Base-by-base conservation (phyloP, 30 jellyfish, hydroid and myxozoan species). In the Aurelia aurita complex sp. Pacific region DNA sequence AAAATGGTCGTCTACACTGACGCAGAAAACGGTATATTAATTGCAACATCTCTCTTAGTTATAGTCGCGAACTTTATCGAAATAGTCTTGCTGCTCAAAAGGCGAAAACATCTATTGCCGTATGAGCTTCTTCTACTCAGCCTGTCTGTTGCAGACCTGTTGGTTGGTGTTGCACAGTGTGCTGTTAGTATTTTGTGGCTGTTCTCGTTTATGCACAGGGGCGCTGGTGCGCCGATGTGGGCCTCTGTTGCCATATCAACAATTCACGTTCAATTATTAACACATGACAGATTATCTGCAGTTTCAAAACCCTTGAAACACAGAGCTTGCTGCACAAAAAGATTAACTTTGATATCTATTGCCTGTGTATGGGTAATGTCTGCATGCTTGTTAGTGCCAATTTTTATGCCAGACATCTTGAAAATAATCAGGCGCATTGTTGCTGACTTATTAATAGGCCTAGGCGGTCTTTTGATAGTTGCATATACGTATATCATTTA, bases 71-170 rank as follows among this genome's bases (percentile, higher is more conserved):
- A 82, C 73, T 3, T 16, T 0, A 32, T 76, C 36, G 91, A 82
- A 57, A 82, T 57, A 17, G 13, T 40, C 32, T 72, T 82, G 14
- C n/a, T 82, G 3, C 29, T 71, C 32, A 61, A 35, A 34, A 69
- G 75, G 59, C 64, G 74, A n/a, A 40, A 40, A 2, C 65, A 18
- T 6, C 43, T 64, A 67, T 40, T 64, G 16, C 73, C 80, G 11
- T 70, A 70, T 64, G 91, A 82, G 64, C 81, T 40, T 67, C 64
- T 82, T 55, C 63, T 82, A 17, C 73, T 82, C 12, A 71, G 91
- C 50, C 76, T 70, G n/a, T 82, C 91, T 2, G 65, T 71, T 14
- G 81, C 85, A 40, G 91, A 82, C 74, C 51, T 72, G 42, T 34
- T 70, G 10, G 91, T 82, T 5, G 91, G 91, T 32, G 60, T 70